Percentiles rank a stretch among this genome's conserved stretches.
Evolutionary conservation across 2,797 vertebrate species (phyloP).

Genomic region (Todus mexicanus): DNA sequence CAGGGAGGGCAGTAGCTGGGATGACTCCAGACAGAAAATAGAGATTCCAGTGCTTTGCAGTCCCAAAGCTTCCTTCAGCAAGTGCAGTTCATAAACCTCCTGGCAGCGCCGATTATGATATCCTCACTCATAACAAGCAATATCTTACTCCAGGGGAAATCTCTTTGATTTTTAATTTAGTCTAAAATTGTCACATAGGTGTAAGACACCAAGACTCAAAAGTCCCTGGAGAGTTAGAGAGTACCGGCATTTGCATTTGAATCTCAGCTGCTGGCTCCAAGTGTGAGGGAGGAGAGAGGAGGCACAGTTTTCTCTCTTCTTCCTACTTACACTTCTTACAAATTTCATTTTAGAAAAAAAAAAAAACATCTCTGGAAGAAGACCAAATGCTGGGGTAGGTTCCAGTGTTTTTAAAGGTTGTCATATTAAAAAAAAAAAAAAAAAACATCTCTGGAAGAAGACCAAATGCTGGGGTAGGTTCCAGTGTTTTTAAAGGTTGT

Average conservation of each 20-base stretch:
- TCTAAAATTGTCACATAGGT: constrained; percentile 34
- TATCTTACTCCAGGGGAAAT: constrained; percentile 35
- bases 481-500: neutral
- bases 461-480: neutral
- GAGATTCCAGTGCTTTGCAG: neutral
- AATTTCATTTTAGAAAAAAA: neutral
- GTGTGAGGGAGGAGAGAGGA: neutral
- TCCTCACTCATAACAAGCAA: constrained; percentile 3
- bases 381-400: neutral
- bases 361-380: neutral
- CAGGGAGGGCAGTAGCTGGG: neutral
- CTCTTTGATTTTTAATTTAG: constrained; percentile 48
- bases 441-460: neutral
- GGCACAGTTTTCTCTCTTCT: neutral
- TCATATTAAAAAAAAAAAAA: neutral
- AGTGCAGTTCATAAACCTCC: neutral
- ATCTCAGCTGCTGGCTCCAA: constrained; percentile 2
- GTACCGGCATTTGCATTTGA: constrained; percentile 25
- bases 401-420: neutral
- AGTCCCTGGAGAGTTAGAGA: constrained; percentile 27
- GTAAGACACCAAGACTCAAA: constrained; percentile 40
- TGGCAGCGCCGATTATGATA: constrained; percentile 33
- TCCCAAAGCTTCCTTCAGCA: neutral
- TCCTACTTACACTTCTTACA: neutral
- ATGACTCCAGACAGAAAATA: neutral